These are phyloP conservation scores for Geopemphigus sp. DNA, from an alignment of 1,140 invertebrate species.

Conservation along the genomic window DNA sequence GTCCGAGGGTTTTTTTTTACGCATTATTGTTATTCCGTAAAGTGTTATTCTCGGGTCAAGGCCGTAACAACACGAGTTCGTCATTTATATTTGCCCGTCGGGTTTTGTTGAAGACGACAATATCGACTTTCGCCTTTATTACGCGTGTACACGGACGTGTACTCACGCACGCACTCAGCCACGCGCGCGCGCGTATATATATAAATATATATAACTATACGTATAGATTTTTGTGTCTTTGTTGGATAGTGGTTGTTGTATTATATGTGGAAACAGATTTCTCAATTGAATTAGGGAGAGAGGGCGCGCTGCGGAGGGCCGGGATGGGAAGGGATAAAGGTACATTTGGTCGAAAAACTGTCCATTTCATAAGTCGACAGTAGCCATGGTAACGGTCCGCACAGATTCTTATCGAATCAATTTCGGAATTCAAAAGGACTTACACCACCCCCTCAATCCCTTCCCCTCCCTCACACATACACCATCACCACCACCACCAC, in stretches of 20 bases:
- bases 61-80: too few relatives aligned
- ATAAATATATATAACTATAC: not conserved
- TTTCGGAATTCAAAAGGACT: slow-evolving; percentile 48
- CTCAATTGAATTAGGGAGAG: slow-evolving; percentile 42
- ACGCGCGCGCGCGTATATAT: too few relatives aligned
- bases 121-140: slow-evolving; percentile 30
- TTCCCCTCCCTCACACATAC: too few relatives aligned
- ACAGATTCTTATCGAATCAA: slow-evolving; percentile 49
- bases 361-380: slow-evolving; percentile 46
- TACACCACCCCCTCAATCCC: not conserved
- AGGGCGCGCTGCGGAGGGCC: too few relatives aligned
- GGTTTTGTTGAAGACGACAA: slow-evolving; percentile 19
- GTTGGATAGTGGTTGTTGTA: not conserved
- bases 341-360: slow-evolving; percentile 48
- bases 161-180: not conserved
- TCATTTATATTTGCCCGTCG: too few relatives aligned
- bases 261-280: slow-evolving; percentile 41
- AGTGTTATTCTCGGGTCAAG: too few relatives aligned
- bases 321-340: slow-evolving; percentile 25
- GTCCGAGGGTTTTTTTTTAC: too few relatives aligned
- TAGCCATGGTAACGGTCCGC: slow-evolving; percentile 44
- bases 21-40: too few relatives aligned
- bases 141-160: not conserved
- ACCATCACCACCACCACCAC: too few relatives aligned
- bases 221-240: slow-evolving; percentile 7